Percentiles rank a stretch among this genome's conserved stretches.
Conservation (phyloP, 2,888 invertebrate genomes). For the Tholera decimalis region DNA sequence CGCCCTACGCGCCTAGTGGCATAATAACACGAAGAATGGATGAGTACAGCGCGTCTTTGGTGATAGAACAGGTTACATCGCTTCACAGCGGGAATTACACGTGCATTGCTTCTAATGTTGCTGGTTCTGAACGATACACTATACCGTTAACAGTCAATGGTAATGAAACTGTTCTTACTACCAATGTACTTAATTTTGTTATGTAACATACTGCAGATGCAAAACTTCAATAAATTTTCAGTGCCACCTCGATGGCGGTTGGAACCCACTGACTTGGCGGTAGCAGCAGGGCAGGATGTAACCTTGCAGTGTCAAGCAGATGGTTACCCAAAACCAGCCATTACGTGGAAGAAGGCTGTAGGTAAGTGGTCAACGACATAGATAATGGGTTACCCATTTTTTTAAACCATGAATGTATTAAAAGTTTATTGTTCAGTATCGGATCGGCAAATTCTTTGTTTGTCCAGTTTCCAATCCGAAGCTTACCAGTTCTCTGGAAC, state of each 20-base stretch:
- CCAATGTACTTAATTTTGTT: not conserved
- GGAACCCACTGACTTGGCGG: conserved; percentile 96
- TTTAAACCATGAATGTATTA: not conserved
- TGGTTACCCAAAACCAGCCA: conserved; percentile 97
- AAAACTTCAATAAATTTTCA: conserved; percentile 70
- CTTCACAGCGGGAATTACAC: conserved; percentile 97
- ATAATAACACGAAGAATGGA: conserved; percentile 92
- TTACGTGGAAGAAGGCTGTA: conserved; percentile 97
- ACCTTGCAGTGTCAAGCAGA: conserved; percentile 97
- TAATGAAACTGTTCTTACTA: conserved; percentile 74
- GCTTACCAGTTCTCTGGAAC: conserved; percentile 4
- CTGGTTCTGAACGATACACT: conserved; percentile 95
- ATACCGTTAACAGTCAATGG: conserved; percentile 96
- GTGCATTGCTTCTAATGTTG: conserved; percentile 97
- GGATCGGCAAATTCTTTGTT: not conserved
- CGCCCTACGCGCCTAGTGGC: conserved; percentile 90
- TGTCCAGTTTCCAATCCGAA: not conserved
- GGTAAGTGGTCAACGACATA: conserved; percentile 88
- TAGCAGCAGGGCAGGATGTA: conserved; percentile 96
- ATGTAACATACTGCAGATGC: not conserved
- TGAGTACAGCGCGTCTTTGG: conserved; percentile 96
- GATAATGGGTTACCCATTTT: conserved; percentile 5
- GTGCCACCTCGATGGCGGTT: conserved; percentile 97
- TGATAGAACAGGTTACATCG: conserved; percentile 96
- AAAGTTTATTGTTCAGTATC: not conserved